These are phyloP conservation scores for Anseranas semipalmata DNA, from an alignment of 2,113 vertebrate species.

Conservation along the genomic window DNA sequence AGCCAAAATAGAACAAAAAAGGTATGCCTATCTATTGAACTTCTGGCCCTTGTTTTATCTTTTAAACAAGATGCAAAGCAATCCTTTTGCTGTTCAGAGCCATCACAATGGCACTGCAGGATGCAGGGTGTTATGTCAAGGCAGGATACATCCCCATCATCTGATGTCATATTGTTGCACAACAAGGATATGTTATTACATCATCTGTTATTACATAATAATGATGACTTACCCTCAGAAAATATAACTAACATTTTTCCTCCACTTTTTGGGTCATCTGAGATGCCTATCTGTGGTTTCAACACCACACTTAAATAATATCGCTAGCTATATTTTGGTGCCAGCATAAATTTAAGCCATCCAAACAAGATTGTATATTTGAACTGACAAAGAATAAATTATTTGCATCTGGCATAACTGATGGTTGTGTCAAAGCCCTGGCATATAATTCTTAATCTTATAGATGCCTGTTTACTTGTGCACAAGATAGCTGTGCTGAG, in stretches of 20 bases:
- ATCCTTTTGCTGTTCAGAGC: background rate
- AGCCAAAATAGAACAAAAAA: background rate
- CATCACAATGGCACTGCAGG: background rate
- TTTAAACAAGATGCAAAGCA: background rate
- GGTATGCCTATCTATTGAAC: background rate
- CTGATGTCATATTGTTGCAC: background rate
- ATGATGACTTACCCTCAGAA: constrained; percentile 37
- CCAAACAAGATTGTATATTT: constrained; percentile 76
- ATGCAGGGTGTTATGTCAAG: background rate
- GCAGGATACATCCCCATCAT: background rate
- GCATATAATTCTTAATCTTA: constrained; percentile 77
- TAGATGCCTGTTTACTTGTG: constrained; percentile 72
- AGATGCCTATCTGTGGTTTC: constrained; percentile 62
- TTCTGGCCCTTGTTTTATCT: background rate
- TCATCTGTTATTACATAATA: background rate
- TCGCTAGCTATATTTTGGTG: constrained; percentile 61
- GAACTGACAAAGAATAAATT: constrained; percentile 83
- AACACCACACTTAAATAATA: constrained; percentile 68
- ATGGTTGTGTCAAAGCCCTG: constrained; percentile 81
- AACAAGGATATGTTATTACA: background rate
- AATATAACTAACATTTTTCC: constrained; percentile 41
- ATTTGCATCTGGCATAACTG: constrained; percentile 84
- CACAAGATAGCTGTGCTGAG: constrained; percentile 60
- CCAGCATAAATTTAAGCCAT: constrained; percentile 80
- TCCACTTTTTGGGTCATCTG: constrained; percentile 53